A percentile compares a stretch with the other conserved stretches of the same genome.
These are phyloP conservation scores for Nymphicus hollandicus DNA, from an alignment of 2,113 vertebrate species.

Conservation along the genomic window DNA sequence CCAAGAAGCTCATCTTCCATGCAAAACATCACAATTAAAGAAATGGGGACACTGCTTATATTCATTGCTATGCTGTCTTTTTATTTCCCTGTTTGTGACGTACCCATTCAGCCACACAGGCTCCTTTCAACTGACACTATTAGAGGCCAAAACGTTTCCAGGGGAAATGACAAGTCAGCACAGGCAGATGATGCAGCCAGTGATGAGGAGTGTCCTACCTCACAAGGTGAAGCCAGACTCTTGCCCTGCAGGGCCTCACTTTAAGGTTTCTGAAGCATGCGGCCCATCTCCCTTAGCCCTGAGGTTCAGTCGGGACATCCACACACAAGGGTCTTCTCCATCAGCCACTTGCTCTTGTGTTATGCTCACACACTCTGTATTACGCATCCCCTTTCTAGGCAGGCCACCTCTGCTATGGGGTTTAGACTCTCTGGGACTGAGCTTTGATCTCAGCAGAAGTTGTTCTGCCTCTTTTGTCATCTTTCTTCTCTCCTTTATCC, in stretches of 20 bases:
- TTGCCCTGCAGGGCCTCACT: neutral
- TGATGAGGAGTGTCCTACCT: neutral
- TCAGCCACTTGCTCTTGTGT: neutral
- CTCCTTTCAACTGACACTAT: neutral
- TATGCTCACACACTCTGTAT: neutral
- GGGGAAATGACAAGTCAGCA: neutral
- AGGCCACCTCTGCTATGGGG: neutral
- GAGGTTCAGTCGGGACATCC: neutral
- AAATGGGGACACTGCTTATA: neutral
- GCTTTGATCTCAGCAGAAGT: neutral
- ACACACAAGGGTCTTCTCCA: rapidly evolving
- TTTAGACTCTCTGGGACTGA: neutral
- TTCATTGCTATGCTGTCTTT: neutral
- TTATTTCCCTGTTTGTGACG: neutral
- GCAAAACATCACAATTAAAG: neutral
- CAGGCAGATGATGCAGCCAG: rapidly evolving
- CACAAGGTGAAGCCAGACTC: neutral
- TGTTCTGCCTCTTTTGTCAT: neutral
- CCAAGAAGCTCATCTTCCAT: neutral
- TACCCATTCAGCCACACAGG: neutral
- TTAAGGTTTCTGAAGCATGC: neutral
- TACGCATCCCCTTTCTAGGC: neutral
- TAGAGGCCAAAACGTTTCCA: neutral
- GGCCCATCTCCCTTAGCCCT: neutral
- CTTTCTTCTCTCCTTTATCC: neutral